phyloP scores from a whole-genome alignment of 2,888 invertebrate genomes.

The Tyria jacobaeae region DNA sequence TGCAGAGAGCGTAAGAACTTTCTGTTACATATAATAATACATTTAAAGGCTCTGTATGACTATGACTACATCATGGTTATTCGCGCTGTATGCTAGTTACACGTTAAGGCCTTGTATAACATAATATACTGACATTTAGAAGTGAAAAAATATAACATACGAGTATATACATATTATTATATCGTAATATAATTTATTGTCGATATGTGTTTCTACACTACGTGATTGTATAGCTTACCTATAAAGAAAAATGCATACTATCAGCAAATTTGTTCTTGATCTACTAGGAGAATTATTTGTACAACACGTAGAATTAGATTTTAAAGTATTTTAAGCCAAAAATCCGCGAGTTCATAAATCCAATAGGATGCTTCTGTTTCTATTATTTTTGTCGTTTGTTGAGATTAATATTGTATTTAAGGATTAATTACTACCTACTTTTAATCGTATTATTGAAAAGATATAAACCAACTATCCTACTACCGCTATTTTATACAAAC shows the following conservation, averaged over 20 bases:
- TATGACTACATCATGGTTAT: background rate
- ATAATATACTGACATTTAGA: background rate
- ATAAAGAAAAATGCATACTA: too few species aligned
- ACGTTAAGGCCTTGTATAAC: background rate
- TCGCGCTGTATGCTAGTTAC: background rate
- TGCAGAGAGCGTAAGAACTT: background rate
- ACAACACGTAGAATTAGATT: background rate
- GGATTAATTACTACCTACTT: too few species aligned
- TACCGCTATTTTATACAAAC: too few species aligned
- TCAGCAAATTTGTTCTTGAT: background rate
- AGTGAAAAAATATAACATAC: background rate
- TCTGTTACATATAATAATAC: background rate
- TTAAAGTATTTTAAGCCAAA: too few species aligned
- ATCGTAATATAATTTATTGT: constrained; percentile 6
- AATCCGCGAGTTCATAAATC: too few species aligned
- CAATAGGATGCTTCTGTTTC: too few species aligned
- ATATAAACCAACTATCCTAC: too few species aligned
- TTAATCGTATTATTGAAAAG: too few species aligned
- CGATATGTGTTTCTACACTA: background rate
- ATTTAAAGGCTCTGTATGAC: background rate
- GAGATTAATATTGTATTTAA: too few species aligned
- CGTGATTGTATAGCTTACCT: too few species aligned
- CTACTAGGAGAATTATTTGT: background rate
- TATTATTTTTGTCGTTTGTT: too few species aligned
- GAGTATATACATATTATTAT: background rate